Conservation (phyloP, 2,113 vertebrate species). For the Plecturocebus donacophilus region DNA sequence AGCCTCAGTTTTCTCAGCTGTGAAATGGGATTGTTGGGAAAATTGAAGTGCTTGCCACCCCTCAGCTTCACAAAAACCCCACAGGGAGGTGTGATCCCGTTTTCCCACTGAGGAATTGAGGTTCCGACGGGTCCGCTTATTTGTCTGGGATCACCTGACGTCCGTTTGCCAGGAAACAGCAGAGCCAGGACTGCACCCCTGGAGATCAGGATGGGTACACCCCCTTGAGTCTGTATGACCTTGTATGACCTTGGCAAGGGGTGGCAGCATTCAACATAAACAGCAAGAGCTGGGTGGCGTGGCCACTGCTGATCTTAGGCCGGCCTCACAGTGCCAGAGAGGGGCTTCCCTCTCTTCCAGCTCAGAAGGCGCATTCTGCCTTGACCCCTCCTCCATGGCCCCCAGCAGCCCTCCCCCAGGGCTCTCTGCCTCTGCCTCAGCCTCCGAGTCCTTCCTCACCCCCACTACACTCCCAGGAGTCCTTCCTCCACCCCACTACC, state of each 20-base stretch:
- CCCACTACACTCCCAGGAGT: not conserved
- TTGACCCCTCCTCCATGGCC: not conserved
- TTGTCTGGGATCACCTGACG: not conserved
- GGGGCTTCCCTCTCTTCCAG: not conserved
- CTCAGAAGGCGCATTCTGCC: not conserved
- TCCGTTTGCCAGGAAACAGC: not conserved
- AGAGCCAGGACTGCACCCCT: not conserved
- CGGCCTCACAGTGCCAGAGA: not conserved
- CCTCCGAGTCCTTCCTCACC: fast-evolving
- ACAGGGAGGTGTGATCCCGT: fast-evolving
- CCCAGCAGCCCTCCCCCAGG: not conserved
- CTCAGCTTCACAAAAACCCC: not conserved
- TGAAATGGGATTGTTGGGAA: not conserved
- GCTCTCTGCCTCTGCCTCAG: not conserved
- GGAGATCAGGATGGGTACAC: not conserved
- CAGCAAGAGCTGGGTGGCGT: not conserved
- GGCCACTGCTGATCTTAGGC: not conserved
- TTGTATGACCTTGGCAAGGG: not conserved
- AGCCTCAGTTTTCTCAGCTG: not conserved
- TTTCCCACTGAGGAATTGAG: not conserved
- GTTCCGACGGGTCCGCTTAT: not conserved
- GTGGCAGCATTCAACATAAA: not conserved
- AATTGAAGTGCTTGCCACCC: not conserved
- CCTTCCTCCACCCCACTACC: not conserved
- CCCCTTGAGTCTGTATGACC: not conserved